Evolutionary conservation across 2,888 invertebrate genomes (phyloP), one percentile per base, ranked within the genome.

Genomic region (Coelinius sp.): DNA sequence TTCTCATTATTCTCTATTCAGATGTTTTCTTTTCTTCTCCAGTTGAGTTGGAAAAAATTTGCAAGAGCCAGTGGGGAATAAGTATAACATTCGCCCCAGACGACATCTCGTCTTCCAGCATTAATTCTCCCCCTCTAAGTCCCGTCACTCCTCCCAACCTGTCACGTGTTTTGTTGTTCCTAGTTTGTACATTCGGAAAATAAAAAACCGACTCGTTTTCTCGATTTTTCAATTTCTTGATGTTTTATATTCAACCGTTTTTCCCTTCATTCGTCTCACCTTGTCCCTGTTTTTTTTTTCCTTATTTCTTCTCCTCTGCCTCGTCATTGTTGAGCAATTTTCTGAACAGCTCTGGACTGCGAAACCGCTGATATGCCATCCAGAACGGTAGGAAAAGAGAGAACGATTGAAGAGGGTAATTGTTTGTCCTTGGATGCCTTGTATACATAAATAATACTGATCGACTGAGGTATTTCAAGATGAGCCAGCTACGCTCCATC

Each of bases 291-390:
- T 41, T 12, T 31, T 63, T 63, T 64, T 27, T 41, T 56, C 49
- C 44, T 52, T 62, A 25, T 53, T 65, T 59, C 38, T 63, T 63
- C 35, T 63, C 75, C 79, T 73, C 71, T 72, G 73, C 75, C 27
- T 71, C 71, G 78, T 82, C 78, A 82, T 80, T 74, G 73, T 77
- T 66, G 75, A 75, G 77, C 75, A 74, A 71, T 75, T 66, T 67
- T 74, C 65, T 27, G 71, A 78, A 77, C 75, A 73, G 74, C 75
- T 70, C 73, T 49, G 71, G 63, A 75, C 78, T 79, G 74, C 74
- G 74, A 76, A 80, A 78, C 75, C 70, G 74, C 67, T 73, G 70
- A 41, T 74, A 71, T 71, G 65, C 66, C 44, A 44, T 53, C 22
- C 35, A 41, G 63, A 56, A 62, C 31, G 65, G 44, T 24, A 25